Evolutionary conservation across 2,113 vertebrate species (phyloP), one percentile per base, ranked within the genome.

Genomic region (Xiphophorus hellerii): DNA sequence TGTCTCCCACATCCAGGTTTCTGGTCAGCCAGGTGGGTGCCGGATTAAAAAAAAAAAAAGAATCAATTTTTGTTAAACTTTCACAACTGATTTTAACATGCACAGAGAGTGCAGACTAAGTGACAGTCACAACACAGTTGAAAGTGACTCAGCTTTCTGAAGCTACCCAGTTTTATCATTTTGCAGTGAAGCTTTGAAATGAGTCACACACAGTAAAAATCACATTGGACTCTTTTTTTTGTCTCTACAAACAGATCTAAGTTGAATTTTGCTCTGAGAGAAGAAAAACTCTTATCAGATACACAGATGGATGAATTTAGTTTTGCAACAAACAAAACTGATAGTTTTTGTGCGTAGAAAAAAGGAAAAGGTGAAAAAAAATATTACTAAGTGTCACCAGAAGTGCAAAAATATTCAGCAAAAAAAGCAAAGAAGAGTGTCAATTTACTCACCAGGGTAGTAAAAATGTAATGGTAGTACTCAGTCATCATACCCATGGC

Each of bases 401-500:
- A 39, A 28, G 17, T 25, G 48, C 30, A 76, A 70, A 48, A 69
- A 74, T 1, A 77, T 39, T 71, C 62, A 37, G 33, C 62, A 54
- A 27, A 66, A 9, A 30, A 3, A 65, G 4, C 27, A 33, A 51
- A 70, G 30, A 66, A 71, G 0, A 66, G 15, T 69, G 60, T 4
- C 22, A 27, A 54, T 10, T 11, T 69, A 92, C 97, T 97, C 95
- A 99, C 97, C 96, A 99, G 90, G 68, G 98, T 99, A 66, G 98
- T 99, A 93, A 99, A 99, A 92, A 99, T 99, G 89, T 98, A 99
- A 91, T 99, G 98, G 89, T 99, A 99, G 83, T 99, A 99, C 92
- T 99, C 98, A 69, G 98, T 99, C 97, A 99, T 98, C 98, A 99
- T 99, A 80, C 98, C 98, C 98, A 99, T 99, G 82, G 98, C 97